Percentiles rank a stretch among this genome's conserved stretches.
These are phyloP conservation scores for Dioctria linearis DNA, from an alignment of 2,888 invertebrate species.

Conservation along the genomic window DNA sequence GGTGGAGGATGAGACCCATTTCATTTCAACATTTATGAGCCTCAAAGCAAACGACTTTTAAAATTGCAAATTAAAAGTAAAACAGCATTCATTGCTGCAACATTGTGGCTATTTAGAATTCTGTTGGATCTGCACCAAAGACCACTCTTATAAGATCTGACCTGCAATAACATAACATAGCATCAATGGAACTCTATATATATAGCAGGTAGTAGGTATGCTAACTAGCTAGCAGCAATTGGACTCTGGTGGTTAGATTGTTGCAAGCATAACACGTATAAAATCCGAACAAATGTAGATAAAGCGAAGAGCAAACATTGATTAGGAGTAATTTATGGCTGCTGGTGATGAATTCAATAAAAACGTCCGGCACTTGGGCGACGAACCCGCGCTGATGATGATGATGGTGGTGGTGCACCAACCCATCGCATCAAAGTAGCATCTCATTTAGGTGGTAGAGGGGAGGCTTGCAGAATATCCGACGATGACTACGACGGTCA, in stretches of 20 bases:
- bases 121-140: not conserved
- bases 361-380: slow-evolving; percentile 16
- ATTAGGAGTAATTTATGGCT: slow-evolving; percentile 47
- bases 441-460: no score
- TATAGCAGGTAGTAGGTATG: not conserved
- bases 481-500: no score
- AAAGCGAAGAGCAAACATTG: slow-evolving; percentile 52
- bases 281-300: slow-evolving; percentile 41
- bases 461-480: no score
- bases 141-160: not conserved
- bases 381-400: not conserved
- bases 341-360: slow-evolving; percentile 20
- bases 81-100: slow-evolving; percentile 24
- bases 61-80: slow-evolving; percentile 51
- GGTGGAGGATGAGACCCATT: not conserved
- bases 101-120: slow-evolving; percentile 22
- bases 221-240: not conserved
- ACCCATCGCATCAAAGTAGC: no score
- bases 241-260: slow-evolving; percentile 29
- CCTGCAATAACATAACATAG: not conserved
- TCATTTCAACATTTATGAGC: slow-evolving; percentile 38
- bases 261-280: slow-evolving; percentile 43
- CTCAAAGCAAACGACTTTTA: slow-evolving; percentile 40
- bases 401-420: no score
- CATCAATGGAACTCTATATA: no score